Percentiles rank a stretch among this genome's conserved stretches.
These are phyloP conservation scores for Neocloeon triangulifer DNA, from an alignment of 1,140 invertebrate genomes.

Conservation along the genomic window DNA sequence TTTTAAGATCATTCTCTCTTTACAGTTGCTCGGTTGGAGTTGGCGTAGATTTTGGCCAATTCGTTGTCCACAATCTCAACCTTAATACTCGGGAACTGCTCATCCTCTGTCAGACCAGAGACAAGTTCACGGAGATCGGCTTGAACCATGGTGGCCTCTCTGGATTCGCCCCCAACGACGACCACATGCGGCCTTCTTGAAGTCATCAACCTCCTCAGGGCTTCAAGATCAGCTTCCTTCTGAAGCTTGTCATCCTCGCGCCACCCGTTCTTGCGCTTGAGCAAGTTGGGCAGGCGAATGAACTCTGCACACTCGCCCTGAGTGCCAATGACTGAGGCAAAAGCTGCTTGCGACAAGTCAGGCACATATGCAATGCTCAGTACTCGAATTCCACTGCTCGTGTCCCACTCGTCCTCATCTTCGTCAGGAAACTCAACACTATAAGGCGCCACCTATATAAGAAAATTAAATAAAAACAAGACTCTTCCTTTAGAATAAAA, in stretches of 20 bases:
- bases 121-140: conserved; percentile 64
- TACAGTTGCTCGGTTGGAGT: conserved; percentile 64
- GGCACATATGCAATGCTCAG: conserved; percentile 74
- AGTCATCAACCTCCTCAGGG: conserved; percentile 64
- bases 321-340: conserved; percentile 62
- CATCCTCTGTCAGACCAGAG: conserved; percentile 48
- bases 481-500: background rate
- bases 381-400: conserved; percentile 60
- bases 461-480: conserved; percentile 1
- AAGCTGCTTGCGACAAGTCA: conserved; percentile 68
- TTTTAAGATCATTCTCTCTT: conserved; percentile 10
- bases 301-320: conserved; percentile 87
- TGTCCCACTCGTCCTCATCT: conserved; percentile 82
- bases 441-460: conserved; percentile 49
- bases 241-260: conserved; percentile 42
- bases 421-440: conserved; percentile 52
- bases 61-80: conserved; percentile 89
- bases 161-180: conserved; percentile 71
- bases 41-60: conserved; percentile 71
- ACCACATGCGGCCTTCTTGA: conserved; percentile 88
- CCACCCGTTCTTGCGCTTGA: conserved; percentile 58
- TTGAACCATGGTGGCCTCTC: conserved; percentile 66
- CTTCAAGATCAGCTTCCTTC: conserved; percentile 62
- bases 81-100: conserved; percentile 67
- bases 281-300: conserved; percentile 59